These are phyloP conservation scores for Thelaira solivaga DNA, from an alignment of 2,888 invertebrate genomes.

Conservation along the genomic window DNA sequence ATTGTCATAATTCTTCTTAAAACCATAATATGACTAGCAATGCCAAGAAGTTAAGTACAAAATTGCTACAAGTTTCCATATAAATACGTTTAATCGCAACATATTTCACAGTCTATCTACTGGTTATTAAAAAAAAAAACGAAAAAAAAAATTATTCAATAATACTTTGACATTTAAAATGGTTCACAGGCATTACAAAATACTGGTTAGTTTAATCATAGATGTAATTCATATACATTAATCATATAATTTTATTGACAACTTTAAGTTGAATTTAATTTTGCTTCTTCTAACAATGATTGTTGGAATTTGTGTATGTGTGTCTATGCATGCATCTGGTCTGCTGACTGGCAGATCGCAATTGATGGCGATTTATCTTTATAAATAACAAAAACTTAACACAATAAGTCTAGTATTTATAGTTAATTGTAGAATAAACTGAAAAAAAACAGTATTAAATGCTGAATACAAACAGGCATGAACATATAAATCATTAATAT, in stretches of 20 bases:
- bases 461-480: no score
- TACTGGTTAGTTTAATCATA: neutral
- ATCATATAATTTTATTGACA: slow-evolving; percentile 61
- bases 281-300: neutral
- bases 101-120: slow-evolving; percentile 24
- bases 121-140: slow-evolving; percentile 8
- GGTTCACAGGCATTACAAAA: slow-evolving; percentile 40
- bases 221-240: slow-evolving; percentile 57
- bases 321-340: slow-evolving; percentile 37
- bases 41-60: slow-evolving; percentile 18
- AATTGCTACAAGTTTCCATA: slow-evolving; percentile 35
- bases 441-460: neutral
- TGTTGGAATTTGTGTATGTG: neutral
- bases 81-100: no score
- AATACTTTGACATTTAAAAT: slow-evolving; percentile 61
- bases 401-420: slow-evolving; percentile 24
- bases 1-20: slow-evolving; percentile 25
- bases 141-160: slow-evolving; percentile 45
- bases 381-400: slow-evolving; percentile 4
- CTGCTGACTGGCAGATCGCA: slow-evolving; percentile 38
- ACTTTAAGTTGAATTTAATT: slow-evolving; percentile 47
- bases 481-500: neutral
- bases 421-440: neutral
- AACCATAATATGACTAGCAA: slow-evolving; percentile 2
- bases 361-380: slow-evolving; percentile 23